A percentile compares a stretch with the other conserved stretches of the same genome.
Evolutionary conservation across 2,888 invertebrate species (phyloP).

Genomic region (Platynereis dumerilii): DNA sequence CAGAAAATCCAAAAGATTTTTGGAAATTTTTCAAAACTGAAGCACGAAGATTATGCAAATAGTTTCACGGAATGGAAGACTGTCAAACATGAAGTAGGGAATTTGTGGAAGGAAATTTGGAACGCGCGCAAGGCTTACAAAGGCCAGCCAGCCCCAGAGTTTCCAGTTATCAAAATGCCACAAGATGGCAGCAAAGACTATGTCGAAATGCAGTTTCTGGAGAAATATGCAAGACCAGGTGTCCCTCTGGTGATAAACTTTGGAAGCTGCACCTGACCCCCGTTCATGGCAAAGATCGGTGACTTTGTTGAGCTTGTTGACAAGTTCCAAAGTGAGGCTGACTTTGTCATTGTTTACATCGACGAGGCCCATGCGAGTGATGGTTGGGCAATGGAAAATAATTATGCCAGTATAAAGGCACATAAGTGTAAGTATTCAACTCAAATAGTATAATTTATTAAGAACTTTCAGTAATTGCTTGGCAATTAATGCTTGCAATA

Average conservation of each 20-base stretch:
- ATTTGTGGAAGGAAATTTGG: too few species aligned
- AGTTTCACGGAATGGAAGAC: too few species aligned
- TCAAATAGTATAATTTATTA: too few species aligned
- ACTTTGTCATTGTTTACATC: conserved; percentile 49
- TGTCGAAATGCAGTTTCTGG: conserved; percentile 5
- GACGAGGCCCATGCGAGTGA: conserved; percentile 50
- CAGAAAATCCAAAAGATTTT: too few species aligned
- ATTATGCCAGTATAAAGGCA: conserved; percentile 36
- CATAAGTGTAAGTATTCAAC: too few species aligned
- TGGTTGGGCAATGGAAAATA: conserved; percentile 43
- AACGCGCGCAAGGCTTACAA: not conserved
- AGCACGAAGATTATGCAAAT: too few species aligned
- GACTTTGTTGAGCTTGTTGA: conserved; percentile 40
- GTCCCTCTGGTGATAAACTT: conserved; percentile 50
- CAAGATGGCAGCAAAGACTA: not conserved
- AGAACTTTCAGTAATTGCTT: too few species aligned
- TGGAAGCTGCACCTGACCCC: conserved; percentile 54
- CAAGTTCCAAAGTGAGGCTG: conserved; percentile 41
- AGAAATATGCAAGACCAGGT: conserved; percentile 28
- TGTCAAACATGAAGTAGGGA: too few species aligned
- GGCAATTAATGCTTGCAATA: conserved; percentile 40
- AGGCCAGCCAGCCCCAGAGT: not conserved
- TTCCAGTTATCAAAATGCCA: not conserved
- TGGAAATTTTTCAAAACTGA: too few species aligned
- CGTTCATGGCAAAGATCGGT: conserved; percentile 44